Percentiles rank a stretch among this genome's conserved stretches.
phyloP scores from a whole-genome alignment of 2,888 invertebrate species.

The Drosophila quinaria region DNA sequence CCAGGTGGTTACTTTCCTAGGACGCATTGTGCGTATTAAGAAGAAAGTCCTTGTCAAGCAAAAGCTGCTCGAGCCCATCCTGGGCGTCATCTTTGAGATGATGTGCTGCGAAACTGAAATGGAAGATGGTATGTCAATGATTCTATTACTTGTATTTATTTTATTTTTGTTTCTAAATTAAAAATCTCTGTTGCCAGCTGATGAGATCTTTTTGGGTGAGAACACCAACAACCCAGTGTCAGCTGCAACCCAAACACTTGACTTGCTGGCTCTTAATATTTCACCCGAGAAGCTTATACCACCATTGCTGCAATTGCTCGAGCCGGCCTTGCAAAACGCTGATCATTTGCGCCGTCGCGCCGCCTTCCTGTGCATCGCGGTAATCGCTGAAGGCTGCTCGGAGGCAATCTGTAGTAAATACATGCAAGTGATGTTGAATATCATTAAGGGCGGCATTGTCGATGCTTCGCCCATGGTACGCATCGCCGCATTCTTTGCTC shows the following conservation, averaged over 20 bases:
- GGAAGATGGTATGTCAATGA: slow-evolving; percentile 87
- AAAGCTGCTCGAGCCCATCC: slow-evolving; percentile 90
- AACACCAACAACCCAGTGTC: slow-evolving; percentile 89
- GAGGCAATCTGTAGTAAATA: slow-evolving; percentile 91
- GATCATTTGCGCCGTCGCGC: slow-evolving; percentile 90
- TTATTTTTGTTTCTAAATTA: background rate
- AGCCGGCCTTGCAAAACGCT: slow-evolving; percentile 88
- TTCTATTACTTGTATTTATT: no score
- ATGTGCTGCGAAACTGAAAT: slow-evolving; percentile 89
- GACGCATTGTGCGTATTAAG: slow-evolving; percentile 89
- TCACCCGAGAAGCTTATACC: slow-evolving; percentile 92
- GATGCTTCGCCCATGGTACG: slow-evolving; percentile 89
- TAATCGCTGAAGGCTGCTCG: slow-evolving; percentile 92
- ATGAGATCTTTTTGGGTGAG: slow-evolving; percentile 89
- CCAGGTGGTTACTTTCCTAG: slow-evolving; percentile 89
- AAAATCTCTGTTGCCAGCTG: slow-evolving; percentile 85
- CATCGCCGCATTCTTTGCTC: slow-evolving; percentile 91
- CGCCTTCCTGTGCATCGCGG: slow-evolving; percentile 90
- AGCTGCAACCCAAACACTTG: slow-evolving; percentile 91
- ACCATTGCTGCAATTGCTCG: slow-evolving; percentile 89
- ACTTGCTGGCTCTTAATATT: slow-evolving; percentile 90
- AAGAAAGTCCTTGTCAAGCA: slow-evolving; percentile 90
- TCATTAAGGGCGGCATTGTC: slow-evolving; percentile 90
- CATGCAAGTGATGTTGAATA: slow-evolving; percentile 89
- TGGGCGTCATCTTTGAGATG: slow-evolving; percentile 89